Evolutionary conservation across 2,797 vertebrate species (phyloP).

Genomic region (Cryptoblepharus egeriae): DNA sequence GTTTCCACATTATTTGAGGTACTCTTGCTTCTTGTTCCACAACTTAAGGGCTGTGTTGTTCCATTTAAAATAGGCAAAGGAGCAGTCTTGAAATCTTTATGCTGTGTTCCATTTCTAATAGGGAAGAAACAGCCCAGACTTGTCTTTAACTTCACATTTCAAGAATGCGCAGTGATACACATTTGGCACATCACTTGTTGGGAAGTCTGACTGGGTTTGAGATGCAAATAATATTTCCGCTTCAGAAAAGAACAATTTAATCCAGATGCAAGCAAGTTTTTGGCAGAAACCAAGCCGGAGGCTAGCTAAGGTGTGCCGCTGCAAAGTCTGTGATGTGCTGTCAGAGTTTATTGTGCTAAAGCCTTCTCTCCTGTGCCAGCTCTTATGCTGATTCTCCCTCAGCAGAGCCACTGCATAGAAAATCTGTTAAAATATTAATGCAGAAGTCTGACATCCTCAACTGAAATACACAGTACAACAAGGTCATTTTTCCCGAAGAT

Average conservation of each 20-base stretch:
- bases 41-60: too few species aligned
- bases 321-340: background rate
- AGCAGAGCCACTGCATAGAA: background rate
- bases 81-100: too few species aligned
- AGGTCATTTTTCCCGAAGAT: background rate
- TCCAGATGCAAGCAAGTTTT: background rate
- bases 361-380: background rate
- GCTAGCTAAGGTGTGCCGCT: background rate
- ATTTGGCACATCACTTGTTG: background rate
- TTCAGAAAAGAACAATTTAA: background rate
- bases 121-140: too few species aligned
- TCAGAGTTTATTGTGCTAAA: background rate
- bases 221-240: background rate
- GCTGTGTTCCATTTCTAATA: too few species aligned
- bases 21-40: too few species aligned
- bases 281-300: background rate
- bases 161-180: too few species aligned
- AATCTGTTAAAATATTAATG: conserved; percentile 25
- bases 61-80: too few species aligned
- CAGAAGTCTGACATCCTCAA: conserved; percentile 3
- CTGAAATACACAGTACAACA: background rate
- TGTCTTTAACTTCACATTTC: too few species aligned
- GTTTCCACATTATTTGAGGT: too few species aligned
- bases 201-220: background rate
- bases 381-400: background rate